phyloP scores from a whole-genome alignment of 1,140 invertebrate genomes.

The Pachyrhynchus sulphureomaculatus region DNA sequence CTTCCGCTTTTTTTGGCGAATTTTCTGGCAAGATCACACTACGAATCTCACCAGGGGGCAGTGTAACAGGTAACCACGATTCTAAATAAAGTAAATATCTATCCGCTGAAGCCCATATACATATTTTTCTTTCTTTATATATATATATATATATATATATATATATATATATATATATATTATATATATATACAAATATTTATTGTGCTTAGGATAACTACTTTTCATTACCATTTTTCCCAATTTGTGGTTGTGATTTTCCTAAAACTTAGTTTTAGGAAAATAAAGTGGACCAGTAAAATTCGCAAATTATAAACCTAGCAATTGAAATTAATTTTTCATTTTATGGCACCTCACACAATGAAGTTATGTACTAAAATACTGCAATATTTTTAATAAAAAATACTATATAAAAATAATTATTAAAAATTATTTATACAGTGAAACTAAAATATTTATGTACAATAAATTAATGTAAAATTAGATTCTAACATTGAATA shows the following conservation, averaged over 20 bases:
- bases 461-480: constrained; percentile 24
- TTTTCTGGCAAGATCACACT: too few relatives aligned
- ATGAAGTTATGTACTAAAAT: constrained; percentile 19
- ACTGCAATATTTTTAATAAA: constrained; percentile 23
- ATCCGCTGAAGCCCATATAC: too few relatives aligned
- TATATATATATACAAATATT: too few relatives aligned
- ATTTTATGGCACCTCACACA: constrained; percentile 15
- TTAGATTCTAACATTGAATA: constrained; percentile 13
- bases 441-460: constrained; percentile 17
- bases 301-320: not conserved
- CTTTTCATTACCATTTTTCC: too few relatives aligned
- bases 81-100: too few relatives aligned
- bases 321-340: not conserved
- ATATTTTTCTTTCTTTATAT: too few relatives aligned
- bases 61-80: too few relatives aligned
- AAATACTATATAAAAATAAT: constrained; percentile 30
- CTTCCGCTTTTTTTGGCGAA: too few relatives aligned
- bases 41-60: too few relatives aligned
- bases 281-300: not conserved
- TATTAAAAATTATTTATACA: constrained; percentile 18
- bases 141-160: too few relatives aligned
- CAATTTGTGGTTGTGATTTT: not conserved
- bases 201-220: too few relatives aligned
- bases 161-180: too few relatives aligned
- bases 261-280: not conserved